These are phyloP conservation scores for Excalfactoria chinensis DNA, from an alignment of 2,113 vertebrate genomes.

Conservation along the genomic window DNA sequence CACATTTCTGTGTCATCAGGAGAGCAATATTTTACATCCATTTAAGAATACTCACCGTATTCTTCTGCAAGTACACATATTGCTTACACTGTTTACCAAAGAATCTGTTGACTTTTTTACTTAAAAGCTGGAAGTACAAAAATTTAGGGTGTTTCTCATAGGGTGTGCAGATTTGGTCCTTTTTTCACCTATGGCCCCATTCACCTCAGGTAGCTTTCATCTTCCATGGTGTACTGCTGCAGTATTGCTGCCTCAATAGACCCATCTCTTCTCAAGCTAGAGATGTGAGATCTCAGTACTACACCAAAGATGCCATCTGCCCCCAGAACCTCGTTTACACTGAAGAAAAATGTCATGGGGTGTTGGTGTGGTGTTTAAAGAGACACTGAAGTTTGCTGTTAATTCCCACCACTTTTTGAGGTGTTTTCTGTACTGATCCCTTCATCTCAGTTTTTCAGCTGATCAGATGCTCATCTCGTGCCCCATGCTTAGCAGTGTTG, in stretches of 20 bases:
- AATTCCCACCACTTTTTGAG: neutral
- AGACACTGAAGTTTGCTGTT: neutral
- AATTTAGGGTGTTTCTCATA: neutral
- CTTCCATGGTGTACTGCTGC: neutral
- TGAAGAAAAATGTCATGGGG: neutral
- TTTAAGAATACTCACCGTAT: neutral
- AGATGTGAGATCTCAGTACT: neutral
- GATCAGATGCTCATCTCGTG: neutral
- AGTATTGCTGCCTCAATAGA: neutral
- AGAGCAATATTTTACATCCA: neutral
- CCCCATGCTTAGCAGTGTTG: neutral
- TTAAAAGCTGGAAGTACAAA: neutral
- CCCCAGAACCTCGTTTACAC: neutral
- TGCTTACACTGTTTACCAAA: neutral
- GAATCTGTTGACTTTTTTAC: neutral
- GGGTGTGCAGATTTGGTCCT: neutral
- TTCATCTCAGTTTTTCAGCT: neutral
- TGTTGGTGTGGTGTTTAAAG: neutral
- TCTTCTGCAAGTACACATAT: neutral
- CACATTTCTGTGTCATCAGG: neutral
- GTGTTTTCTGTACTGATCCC: neutral
- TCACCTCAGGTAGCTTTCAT: neutral
- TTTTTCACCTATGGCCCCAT: neutral
- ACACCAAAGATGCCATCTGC: neutral
- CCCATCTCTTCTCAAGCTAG: neutral